Percentiles rank a stretch among this genome's conserved stretches.
These are phyloP conservation scores for Myathropa florea DNA, from an alignment of 2,888 invertebrate genomes.

Conservation along the genomic window DNA sequence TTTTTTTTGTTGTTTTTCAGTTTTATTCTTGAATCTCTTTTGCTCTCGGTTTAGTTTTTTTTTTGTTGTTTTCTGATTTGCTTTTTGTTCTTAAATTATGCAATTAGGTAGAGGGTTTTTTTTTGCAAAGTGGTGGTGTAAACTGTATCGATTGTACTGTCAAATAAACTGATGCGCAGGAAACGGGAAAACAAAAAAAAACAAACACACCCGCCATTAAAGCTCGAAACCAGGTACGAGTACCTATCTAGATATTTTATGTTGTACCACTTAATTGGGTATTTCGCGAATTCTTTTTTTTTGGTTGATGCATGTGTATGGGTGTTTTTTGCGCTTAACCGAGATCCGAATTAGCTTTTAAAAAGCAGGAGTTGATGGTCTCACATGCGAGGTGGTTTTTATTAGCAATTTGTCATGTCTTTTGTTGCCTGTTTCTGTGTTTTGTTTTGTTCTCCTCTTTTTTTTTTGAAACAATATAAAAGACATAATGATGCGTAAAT, in stretches of 20 bases:
- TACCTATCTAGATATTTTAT: background rate
- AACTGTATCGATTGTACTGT: constrained; percentile 52
- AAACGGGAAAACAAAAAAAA: background rate
- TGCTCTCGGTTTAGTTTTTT: background rate
- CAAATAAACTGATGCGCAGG: constrained; percentile 22
- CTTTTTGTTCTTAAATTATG: constrained; percentile 57
- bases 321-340: background rate
- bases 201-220: background rate
- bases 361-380: background rate
- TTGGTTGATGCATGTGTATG: background rate
- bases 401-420: background rate
- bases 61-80: constrained; percentile 17
- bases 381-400: background rate
- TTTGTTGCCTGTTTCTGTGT: background rate
- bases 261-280: background rate
- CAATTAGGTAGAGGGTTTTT: constrained; percentile 50
- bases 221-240: background rate
- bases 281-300: background rate
- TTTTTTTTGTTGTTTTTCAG: background rate
- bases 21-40: background rate
- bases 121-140: constrained; percentile 20
- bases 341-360: background rate
- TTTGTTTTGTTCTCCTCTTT: background rate
- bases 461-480: background rate
- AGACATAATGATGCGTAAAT: background rate